Base-by-base conservation (phyloP, 2,797 vertebrate genomes). In the Clamator glandarius region DNA sequence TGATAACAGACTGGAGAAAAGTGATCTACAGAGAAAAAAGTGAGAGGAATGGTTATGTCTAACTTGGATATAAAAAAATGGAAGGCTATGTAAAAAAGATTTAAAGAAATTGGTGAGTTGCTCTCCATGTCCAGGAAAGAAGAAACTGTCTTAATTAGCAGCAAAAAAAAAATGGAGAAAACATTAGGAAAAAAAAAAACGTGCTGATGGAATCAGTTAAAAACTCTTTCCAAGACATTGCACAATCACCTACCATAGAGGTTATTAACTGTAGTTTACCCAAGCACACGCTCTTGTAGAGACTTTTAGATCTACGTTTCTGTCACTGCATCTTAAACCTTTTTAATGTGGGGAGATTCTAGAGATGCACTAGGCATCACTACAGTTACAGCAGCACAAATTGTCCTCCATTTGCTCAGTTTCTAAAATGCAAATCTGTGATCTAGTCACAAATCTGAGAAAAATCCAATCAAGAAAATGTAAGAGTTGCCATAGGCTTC, bases 281-380 rank as follows among this genome's bases (percentile, higher is more conserved):
- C 31, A 54, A 36, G 33, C 11, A 23, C 1, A 25, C 4, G 15
- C 15, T 51, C 20, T 33, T 62, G 13, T 23, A 51, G 14, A 33
- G 26, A 51, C 14, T 77, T 69, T 36, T 15, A 50, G 26, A 14
- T 80, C 77, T 42, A 54, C 1, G 0, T n/a, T 86, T 81, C 57
- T 86, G 29, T 29, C 29, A n/a, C 20, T 83, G 9, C 15, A 19
- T 39, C 54, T 68, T 79, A 57, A 75, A 61, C 2, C 3, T 21
- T 44, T 55, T 33, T 15, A 39, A 7, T 46, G 8, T 31, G 8
- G 6, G 35, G 26, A 44, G 15, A 29, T 68, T 51, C 44, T 61
- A 28, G 4, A 18, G 17, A 52, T 0, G 0, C 15, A 33, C 11
- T 31, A 31, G 63, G 2, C 31, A 51, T 17, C 12, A n/a, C 24